Base-by-base conservation (phyloP, 2,888 invertebrate species). In the Baronia brevicornis region DNA sequence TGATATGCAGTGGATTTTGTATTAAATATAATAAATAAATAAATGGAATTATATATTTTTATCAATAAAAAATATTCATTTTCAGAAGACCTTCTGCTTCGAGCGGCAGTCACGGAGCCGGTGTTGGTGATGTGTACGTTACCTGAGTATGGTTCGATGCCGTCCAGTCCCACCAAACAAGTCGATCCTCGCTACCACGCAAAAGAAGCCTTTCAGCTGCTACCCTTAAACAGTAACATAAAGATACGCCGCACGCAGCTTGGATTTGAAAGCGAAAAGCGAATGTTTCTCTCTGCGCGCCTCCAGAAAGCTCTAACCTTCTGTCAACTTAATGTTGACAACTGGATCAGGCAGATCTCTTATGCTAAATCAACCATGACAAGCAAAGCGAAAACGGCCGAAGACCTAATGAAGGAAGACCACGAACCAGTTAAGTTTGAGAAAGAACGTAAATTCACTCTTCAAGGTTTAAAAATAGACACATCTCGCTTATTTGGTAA, bases 41-140 rank as follows among this genome's bases (percentile, higher is more conserved):
- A n/a, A n/a, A n/a, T n/a, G n/a, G n/a, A n/a, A n/a, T n/a, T n/a
- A n/a, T n/a, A n/a, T n/a, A n/a, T n/a, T n/a, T n/a, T n/a, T n/a
- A n/a, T n/a, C n/a, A n/a, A n/a, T n/a, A n/a, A n/a, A n/a, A n/a
- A n/a, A n/a, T n/a, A n/a, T n/a, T 41, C 18, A 24, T 36, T 79
- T 71, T 17, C 73, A 84, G 84, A 84, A 33, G 84, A 84, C 41
- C 86, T 90, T 44, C 73, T 89, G 36, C 72, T 90, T 49, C 88
- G 89, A 51, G 85, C 85, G 48, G 86, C 88, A 41, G 84, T 86
- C 44, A 87, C 88, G 36, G 89, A 89, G 60, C 87, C 89, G 8
- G 87, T 90, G 14, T 74, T 90, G 48, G 86, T 90, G 48, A 89
- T 89, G 59, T 89, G 89, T 61, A 86, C 89, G 4, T 75, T 90